Evolutionary conservation across 2,113 vertebrate species (phyloP), one percentile per base, ranked within the genome.

Genomic region (Halichoerus grypus): DNA sequence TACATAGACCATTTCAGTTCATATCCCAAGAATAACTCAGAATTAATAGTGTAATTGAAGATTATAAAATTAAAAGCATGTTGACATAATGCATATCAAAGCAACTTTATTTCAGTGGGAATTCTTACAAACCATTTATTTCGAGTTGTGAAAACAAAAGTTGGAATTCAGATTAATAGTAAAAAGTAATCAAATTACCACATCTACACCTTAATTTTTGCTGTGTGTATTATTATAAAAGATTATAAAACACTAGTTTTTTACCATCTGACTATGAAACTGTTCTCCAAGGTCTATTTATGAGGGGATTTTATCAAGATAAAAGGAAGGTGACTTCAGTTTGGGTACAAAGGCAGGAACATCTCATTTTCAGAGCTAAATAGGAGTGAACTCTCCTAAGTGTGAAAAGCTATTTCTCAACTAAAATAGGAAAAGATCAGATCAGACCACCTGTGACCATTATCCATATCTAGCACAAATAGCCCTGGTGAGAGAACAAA

Each of bases 381-480:
- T 69, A 94, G 24, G 83, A 94, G 76, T 98, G 81, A 97, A 97
- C 93, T 94, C 42, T 81, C 55, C 80, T 96, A 96, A 79, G 88
- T 97, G 84, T 96, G 95, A 98, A 97, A 97, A 97, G 90, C 90
- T 97, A 97, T 97, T 98, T 97, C 91, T 96, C 94, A 96, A 74
- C 69, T 94, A 96, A 97, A 95, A 97, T 97, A 95, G 76, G 71
- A 97, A 97, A 97, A 93, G 84, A 96, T 94, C 57, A 69, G 71
- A 95, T 91, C 83, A 91, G 94, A 95, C 94, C 97, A 96, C 96
- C 97, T 88, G 71, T 97, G 94, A 93, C 92, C 49, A 86, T 97
- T 91, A 97, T 84, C 92, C 69, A 80, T 85, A 95, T 97, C 80
- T 53, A 96, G 83, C 36, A 94, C 83, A 97, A 96, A 98, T 86